Base-by-base conservation (phyloP, 2,113 vertebrate genomes). In the Pyrgilauda ruficollis region DNA sequence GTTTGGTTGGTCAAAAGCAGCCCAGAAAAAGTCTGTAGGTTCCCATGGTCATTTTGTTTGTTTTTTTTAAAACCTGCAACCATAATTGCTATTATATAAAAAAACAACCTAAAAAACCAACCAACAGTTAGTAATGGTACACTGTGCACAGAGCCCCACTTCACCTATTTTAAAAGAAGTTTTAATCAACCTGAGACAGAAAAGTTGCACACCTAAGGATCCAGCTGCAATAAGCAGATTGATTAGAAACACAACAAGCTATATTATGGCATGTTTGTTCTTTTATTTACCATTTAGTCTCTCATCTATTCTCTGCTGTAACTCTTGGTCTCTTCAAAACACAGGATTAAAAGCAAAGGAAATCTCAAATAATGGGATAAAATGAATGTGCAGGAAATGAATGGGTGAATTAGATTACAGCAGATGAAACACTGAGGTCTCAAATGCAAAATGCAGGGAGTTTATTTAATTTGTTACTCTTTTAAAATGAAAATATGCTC, bases 381-480 rank as follows among this genome's bases (percentile, higher is more conserved):
- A 97, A 96, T 84, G 92, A 96, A 93, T 87, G 89, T 80, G 93
- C 88, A 95, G 95, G 95, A 92, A 94, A 96, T 92, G 93, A 97
- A 95, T 75, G 89, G 76, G 76, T 94, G 92, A 97, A 97, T 97
- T 97, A 94, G 93, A 96, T 97, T 97, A 97, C 61, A 68, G 70
- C 64, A 91, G 95, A 97, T 92, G 94, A 97, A 96, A 94, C 89
- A 80, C 73, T 61, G 82, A 89, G 76, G 94, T 89, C 76, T 96
- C 82, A 95, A 96, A 88, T 89, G 89, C 79, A 97, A 92, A 97
- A 97, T 41, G 74, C 92, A 81, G 82, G 37, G 93, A 93, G 82
- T 97, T 97, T 93, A 93, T 96, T 96, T 94, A 97, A 97, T 97
- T 94, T 96, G 87, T 94, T 96, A 90, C 86, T 97, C 90, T 84